These are phyloP conservation scores for Triplophysa bombifrons DNA, from an alignment of 2,797 vertebrate genomes.

Conservation along the genomic window DNA sequence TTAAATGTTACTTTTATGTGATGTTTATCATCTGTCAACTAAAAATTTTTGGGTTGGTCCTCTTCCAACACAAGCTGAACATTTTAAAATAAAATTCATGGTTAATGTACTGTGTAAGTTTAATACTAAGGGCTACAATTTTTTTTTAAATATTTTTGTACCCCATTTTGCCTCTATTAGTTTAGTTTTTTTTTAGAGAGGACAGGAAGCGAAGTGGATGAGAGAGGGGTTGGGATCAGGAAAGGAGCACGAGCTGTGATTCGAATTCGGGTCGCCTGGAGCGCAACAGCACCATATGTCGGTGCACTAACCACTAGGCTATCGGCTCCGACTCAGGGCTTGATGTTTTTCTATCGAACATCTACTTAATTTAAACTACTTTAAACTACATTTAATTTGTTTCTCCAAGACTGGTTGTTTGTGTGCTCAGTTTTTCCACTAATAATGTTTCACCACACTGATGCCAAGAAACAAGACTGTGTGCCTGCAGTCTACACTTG, in stretches of 20 bases:
- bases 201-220: no score
- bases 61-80: not conserved
- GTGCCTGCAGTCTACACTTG: not conserved
- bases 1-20: no score
- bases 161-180: no score
- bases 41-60: not conserved
- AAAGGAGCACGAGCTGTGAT: no score
- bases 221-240: no score
- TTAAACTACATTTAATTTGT: not conserved
- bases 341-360: conserved; percentile 5
- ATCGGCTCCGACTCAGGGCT: no score
- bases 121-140: not conserved
- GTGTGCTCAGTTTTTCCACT: conserved; percentile 25
- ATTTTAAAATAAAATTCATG: not conserved
- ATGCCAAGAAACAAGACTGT: conserved; percentile 25
- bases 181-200: no score
- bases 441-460: not conserved
- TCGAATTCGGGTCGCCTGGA: no score
- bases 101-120: not conserved
- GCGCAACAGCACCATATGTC: no score
- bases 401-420: conserved; percentile 6
- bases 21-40: not conserved
- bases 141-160: not conserved
- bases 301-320: no score
- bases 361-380: not conserved